phyloP scores from a whole-genome alignment of 2,888 invertebrate genomes.

The Ligdia adustata region DNA sequence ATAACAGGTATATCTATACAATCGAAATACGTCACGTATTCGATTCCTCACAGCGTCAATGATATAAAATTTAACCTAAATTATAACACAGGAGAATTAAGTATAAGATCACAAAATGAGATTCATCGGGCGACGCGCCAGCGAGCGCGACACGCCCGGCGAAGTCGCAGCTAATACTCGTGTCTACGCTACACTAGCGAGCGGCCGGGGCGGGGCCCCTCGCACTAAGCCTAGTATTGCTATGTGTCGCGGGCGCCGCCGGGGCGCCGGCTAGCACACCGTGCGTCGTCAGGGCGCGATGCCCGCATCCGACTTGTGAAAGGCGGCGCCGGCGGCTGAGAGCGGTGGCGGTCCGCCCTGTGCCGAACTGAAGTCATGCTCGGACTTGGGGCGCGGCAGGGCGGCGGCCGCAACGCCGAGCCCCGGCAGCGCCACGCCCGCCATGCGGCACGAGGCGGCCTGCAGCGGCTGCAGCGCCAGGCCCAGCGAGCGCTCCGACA shows the following conservation, averaged over 20 bases:
- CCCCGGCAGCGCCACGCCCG: constrained; percentile 88
- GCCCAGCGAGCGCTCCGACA: constrained; percentile 86
- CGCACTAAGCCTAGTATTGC: constrained; percentile 83
- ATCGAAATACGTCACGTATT: constrained; percentile 77
- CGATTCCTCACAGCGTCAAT: constrained; percentile 82
- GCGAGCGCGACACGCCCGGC: constrained; percentile 69
- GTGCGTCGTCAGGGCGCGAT: constrained; percentile 90
- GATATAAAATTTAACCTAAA: constrained; percentile 85
- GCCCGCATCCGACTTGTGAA: constrained; percentile 92
- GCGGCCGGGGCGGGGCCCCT: constrained; percentile 58
- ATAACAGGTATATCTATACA: constrained; percentile 82
- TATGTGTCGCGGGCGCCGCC: constrained; percentile 57
- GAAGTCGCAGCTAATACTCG: constrained; percentile 80
- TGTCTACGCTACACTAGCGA: constrained; percentile 81
- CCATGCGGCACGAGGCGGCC: constrained; percentile 86
- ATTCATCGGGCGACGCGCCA: constrained; percentile 77
- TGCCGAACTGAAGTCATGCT: constrained; percentile 90
- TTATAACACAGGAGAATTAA: constrained; percentile 84
- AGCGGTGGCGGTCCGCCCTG: constrained; percentile 81
- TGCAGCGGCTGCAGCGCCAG: constrained; percentile 88
- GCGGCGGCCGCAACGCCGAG: constrained; percentile 81
- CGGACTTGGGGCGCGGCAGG: constrained; percentile 92
- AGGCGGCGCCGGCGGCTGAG: constrained; percentile 82
- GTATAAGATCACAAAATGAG: constrained; percentile 85
- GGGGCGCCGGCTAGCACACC: constrained; percentile 83